Conservation (phyloP, 2,113 vertebrate species). For the Limnothrissa miodon region DNA sequence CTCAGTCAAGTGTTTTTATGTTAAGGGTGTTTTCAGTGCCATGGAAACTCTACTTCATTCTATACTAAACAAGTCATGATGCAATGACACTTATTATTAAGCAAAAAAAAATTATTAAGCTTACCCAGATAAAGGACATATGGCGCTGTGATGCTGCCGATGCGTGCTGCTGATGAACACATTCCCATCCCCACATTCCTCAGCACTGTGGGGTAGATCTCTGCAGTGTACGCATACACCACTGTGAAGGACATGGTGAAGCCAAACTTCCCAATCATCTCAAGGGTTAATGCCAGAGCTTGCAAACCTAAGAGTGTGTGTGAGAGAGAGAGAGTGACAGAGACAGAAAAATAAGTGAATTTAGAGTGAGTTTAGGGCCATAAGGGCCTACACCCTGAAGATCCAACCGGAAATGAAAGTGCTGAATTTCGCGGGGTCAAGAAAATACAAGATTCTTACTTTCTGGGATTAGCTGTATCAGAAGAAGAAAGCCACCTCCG, state of each 20-base stretch:
- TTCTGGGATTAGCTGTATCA: constrained; percentile 85
- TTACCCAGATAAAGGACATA: constrained; percentile 89
- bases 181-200: constrained; percentile 93
- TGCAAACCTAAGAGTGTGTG: constrained; percentile 65
- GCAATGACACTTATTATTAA: too few species aligned
- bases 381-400: neutral
- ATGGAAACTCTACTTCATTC: too few species aligned
- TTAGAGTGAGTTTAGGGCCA: too few species aligned
- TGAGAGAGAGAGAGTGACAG: neutral
- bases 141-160: constrained; percentile 90
- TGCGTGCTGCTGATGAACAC: constrained; percentile 86
- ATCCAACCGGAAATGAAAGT: neutral
- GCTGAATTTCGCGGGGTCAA: neutral
- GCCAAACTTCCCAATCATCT: constrained; percentile 92
- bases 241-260: constrained; percentile 87
- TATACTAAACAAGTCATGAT: too few species aligned
- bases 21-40: too few species aligned
- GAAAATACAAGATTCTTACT: constrained; percentile 58
- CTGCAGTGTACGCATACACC: constrained; percentile 91
- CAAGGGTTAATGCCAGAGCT: constrained; percentile 71
- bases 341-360: neutral
- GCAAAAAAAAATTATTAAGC: too few species aligned
- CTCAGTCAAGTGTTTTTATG: too few species aligned
- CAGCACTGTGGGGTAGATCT: constrained; percentile 91
- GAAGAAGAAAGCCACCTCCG: constrained; percentile 87